These are phyloP conservation scores for Vicugna pacos DNA, from an alignment of 2,113 vertebrate species.

Conservation along the genomic window DNA sequence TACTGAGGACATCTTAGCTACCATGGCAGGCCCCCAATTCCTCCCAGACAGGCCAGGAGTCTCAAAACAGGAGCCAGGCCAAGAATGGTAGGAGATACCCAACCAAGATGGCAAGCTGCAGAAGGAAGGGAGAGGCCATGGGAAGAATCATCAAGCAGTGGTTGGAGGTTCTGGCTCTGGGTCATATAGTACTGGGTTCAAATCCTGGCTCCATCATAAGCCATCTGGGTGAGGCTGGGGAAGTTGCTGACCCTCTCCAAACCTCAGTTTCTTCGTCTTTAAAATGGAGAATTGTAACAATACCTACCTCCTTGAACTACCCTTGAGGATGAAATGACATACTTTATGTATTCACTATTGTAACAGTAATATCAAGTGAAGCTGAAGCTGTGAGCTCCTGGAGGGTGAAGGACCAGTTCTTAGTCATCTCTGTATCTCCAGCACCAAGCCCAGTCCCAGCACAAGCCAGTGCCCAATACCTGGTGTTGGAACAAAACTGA, in stretches of 20 bases:
- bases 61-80: background rate
- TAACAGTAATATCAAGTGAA: background rate
- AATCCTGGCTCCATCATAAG: background rate
- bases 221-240: background rate
- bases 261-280: constrained; percentile 34
- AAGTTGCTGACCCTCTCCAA: background rate
- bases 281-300: background rate
- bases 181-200: background rate
- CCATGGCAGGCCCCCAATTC: background rate
- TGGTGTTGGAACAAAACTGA: background rate
- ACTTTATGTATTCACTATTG: background rate
- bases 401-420: background rate
- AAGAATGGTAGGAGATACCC: background rate
- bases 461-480: background rate
- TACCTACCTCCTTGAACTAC: background rate
- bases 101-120: background rate
- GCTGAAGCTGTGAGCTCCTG: background rate
- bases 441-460: background rate
- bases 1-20: background rate
- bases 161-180: background rate
- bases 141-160: background rate
- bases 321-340: background rate
- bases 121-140: background rate
- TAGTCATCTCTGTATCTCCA: background rate
- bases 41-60: background rate